A percentile compares a stretch with the other conserved stretches of the same genome.
Evolutionary conservation across 1,140 invertebrate genomes (phyloP).

Genomic region (Drosophila leontia): DNA sequence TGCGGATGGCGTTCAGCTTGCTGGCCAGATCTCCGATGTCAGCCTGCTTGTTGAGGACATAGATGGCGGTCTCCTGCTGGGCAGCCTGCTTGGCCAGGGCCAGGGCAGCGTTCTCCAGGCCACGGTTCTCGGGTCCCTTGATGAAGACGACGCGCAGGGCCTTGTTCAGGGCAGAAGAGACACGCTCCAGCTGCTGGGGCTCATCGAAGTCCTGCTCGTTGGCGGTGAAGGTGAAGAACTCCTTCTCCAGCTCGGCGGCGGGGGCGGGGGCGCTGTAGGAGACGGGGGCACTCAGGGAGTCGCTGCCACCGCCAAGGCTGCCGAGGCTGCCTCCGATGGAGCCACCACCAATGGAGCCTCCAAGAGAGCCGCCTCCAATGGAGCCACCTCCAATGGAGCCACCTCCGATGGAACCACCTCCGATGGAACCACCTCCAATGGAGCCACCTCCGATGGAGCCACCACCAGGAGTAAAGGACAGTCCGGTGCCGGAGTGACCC

Average conservation of each 20-base stretch:
- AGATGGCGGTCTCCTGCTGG: slow-evolving; percentile 74
- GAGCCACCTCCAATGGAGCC: slow-evolving; percentile 30
- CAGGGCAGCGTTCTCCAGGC: slow-evolving; percentile 75
- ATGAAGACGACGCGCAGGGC: slow-evolving; percentile 80
- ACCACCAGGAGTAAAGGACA: slow-evolving; percentile 67
- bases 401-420: slow-evolving; percentile 14
- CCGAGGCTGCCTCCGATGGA: slow-evolving; percentile 25
- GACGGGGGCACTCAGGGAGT: slow-evolving; percentile 52
- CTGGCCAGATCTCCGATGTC: slow-evolving; percentile 75
- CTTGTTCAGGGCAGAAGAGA: slow-evolving; percentile 51
- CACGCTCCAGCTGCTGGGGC: slow-evolving; percentile 43
- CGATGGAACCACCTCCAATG: slow-evolving; percentile 26
- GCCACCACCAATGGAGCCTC: slow-evolving; percentile 27
- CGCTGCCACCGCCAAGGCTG: slow-evolving; percentile 38
- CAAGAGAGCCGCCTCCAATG: slow-evolving; percentile 20
- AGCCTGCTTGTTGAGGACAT: slow-evolving; percentile 72
- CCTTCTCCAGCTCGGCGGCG: slow-evolving; percentile 69
- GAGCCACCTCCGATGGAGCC: slow-evolving; percentile 40
- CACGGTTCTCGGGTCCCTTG: slow-evolving; percentile 78
- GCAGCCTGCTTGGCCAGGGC: slow-evolving; percentile 75
- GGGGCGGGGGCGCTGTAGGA: slow-evolving; percentile 67
- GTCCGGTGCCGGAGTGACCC: slow-evolving; percentile 62
- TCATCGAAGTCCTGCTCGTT: slow-evolving; percentile 72
- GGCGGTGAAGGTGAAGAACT: slow-evolving; percentile 74
- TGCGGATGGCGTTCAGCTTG: slow-evolving; percentile 44